These are phyloP conservation scores for Pelecanoides urinatrix DNA, from an alignment of 2,113 vertebrate genomes.

Conservation along the genomic window DNA sequence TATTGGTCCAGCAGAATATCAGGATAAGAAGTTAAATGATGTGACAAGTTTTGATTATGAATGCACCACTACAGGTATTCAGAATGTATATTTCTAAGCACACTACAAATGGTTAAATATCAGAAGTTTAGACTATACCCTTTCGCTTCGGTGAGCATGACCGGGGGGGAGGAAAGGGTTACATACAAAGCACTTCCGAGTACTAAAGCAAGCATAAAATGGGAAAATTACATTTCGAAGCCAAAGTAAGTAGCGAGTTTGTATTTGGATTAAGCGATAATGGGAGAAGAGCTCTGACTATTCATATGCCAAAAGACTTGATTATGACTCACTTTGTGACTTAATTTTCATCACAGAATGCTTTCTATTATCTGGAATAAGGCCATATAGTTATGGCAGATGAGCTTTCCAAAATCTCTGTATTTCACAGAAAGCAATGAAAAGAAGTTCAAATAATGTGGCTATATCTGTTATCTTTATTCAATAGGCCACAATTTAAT, in stretches of 20 bases:
- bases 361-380: conserved; percentile 36
- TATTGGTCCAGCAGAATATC: conserved; percentile 89
- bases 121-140: background rate
- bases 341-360: conserved; percentile 26
- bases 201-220: background rate
- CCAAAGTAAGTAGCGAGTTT: background rate
- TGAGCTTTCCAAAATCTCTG: background rate
- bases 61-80: conserved; percentile 91
- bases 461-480: background rate
- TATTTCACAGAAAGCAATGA: background rate
- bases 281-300: conserved; percentile 7
- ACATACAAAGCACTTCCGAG: background rate
- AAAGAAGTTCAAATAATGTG: background rate
- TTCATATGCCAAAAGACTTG: conserved; percentile 26
- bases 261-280: conserved; percentile 40
- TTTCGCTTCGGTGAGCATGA: background rate
- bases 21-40: conserved; percentile 93
- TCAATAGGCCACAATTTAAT: background rate
- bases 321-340: conserved; percentile 39
- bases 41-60: conserved; percentile 90
- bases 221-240: background rate
- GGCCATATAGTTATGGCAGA: background rate
- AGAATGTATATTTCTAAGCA: conserved; percentile 51
- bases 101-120: background rate
- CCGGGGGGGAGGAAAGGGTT: conserved; percentile 8